Conservation (phyloP, 2,797 vertebrate species). For the Melanotaenia trifasciata region DNA sequence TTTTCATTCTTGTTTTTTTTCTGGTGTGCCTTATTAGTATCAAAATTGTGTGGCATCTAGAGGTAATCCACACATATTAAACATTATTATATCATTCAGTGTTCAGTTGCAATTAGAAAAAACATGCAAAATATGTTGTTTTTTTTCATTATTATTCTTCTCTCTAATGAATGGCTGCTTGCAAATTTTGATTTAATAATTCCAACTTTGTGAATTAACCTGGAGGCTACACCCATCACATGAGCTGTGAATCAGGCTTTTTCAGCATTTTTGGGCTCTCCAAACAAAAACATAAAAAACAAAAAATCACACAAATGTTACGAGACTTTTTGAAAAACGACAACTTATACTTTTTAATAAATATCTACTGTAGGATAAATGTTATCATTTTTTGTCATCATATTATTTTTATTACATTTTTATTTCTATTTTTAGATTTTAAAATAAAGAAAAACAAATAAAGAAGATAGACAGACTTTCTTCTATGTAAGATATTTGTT, state of each 20-base stretch:
- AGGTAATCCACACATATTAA: neutral
- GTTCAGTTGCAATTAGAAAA: neutral
- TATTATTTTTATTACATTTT: no score
- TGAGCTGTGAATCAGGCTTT: neutral
- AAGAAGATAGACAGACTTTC: no score
- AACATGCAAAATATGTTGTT: neutral
- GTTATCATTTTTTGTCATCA: no score
- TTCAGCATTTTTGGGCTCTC: slow-evolving; percentile 1
- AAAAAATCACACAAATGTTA: no score
- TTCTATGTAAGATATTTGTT: no score
- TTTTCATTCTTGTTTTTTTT: neutral
- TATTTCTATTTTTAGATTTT: no score
- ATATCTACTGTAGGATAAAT: no score
- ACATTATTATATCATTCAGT: neutral
- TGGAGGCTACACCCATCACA: neutral
- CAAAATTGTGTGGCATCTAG: neutral
- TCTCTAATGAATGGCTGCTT: neutral
- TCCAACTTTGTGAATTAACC: neutral
- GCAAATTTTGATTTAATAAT: neutral
- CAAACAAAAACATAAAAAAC: no score
- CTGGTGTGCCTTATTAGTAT: neutral
- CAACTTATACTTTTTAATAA: no score
- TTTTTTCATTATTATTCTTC: neutral
- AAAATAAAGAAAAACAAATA: no score
- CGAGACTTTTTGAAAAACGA: no score